These are phyloP conservation scores for Cyclura pinguis DNA, from an alignment of 2,797 vertebrate genomes.

Conservation along the genomic window DNA sequence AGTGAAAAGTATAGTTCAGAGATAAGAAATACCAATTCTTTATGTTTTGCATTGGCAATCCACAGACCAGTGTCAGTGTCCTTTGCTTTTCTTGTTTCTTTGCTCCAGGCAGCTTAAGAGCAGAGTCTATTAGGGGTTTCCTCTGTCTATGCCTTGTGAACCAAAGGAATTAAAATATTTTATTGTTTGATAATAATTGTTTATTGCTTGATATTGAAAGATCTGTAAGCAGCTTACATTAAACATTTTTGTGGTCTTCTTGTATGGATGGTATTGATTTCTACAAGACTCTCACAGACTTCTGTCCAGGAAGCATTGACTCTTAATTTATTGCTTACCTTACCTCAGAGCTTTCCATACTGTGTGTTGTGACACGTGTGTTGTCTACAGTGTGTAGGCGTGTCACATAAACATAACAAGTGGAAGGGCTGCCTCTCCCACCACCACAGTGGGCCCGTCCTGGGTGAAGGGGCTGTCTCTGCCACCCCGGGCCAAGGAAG, in stretches of 20 bases:
- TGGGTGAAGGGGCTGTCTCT: no score
- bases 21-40: not conserved
- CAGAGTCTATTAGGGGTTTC: not conserved
- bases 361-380: no score
- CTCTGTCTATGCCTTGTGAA: not conserved
- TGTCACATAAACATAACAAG: no score
- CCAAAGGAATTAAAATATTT: not conserved
- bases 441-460: no score
- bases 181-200: no score
- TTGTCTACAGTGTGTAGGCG: no score
- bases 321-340: not conserved
- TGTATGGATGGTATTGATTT: not conserved
- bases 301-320: not conserved
- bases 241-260: not conserved
- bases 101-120: not conserved
- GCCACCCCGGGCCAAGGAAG: no score
- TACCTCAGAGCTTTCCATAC: no score
- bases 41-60: not conserved
- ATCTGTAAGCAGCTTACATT: not conserved
- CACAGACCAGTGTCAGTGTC: not conserved
- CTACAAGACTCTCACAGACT: not conserved
- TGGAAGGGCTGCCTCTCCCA: no score
- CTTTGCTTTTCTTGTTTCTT: no score
- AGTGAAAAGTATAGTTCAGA: not conserved
- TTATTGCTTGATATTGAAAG: not conserved